Evolutionary conservation across 2,888 invertebrate species (phyloP).

Genomic region (Lingula anatina): DNA sequence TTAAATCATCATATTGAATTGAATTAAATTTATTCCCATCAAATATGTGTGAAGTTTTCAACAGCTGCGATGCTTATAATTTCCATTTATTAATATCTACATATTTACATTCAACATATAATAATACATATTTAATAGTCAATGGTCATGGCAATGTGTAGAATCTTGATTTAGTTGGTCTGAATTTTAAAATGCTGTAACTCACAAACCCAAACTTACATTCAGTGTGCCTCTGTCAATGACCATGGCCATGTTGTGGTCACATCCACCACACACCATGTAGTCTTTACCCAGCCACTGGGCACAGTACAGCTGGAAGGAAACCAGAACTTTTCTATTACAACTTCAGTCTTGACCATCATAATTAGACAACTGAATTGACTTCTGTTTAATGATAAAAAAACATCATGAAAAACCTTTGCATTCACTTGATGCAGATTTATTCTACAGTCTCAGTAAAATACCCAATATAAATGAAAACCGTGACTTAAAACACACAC

Average conservation of each 20-base stretch:
- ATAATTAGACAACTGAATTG: not conserved
- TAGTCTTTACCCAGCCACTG: slow-evolving; percentile 50
- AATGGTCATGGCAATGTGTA: not conserved
- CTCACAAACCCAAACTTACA: slow-evolving; percentile 32
- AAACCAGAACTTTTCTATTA: not conserved
- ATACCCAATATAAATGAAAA: too few species aligned
- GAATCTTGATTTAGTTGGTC: too few species aligned
- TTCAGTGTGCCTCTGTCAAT: slow-evolving; percentile 51
- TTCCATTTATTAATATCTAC: not conserved
- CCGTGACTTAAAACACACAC: too few species aligned
- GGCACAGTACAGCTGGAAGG: slow-evolving; percentile 46
- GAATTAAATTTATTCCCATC: too few species aligned
- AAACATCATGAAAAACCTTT: too few species aligned
- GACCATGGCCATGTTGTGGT: slow-evolving; percentile 46
- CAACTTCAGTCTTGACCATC: not conserved
- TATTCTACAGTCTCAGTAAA: too few species aligned
- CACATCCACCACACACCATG: slow-evolving; percentile 49
- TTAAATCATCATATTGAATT: too few species aligned
- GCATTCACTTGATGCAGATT: too few species aligned
- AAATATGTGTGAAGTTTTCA: too few species aligned
- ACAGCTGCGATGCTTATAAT: too few species aligned
- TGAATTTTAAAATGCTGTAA: too few species aligned
- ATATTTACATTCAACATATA: not conserved
- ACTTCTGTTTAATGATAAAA: too few species aligned
- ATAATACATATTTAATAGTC: not conserved